phyloP scores from a whole-genome alignment of 2,113 vertebrate species.

The Plecotus auritus region DNA sequence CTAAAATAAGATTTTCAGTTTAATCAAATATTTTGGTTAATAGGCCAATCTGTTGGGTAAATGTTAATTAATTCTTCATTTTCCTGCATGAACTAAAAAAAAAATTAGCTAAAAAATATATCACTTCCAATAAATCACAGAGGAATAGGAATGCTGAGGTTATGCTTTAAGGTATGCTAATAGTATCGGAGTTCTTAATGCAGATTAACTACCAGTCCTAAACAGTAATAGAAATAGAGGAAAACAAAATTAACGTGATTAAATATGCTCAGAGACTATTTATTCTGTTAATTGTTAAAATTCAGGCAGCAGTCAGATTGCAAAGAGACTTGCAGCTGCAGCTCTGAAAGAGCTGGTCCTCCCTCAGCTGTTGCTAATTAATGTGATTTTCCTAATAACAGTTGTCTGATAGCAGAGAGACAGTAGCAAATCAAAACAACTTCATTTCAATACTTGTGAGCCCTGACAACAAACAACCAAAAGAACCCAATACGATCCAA shows the following conservation, averaged over 20 bases:
- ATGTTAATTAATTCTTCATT: slow-evolving; percentile 33
- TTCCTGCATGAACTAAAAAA: slow-evolving; percentile 30
- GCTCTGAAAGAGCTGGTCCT: slow-evolving; percentile 42
- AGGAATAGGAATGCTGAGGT: background rate
- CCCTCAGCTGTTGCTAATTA: slow-evolving; percentile 71
- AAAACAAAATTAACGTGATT: slow-evolving; percentile 73
- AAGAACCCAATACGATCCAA: background rate
- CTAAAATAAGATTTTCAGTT: slow-evolving; percentile 4
- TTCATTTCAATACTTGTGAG: slow-evolving; percentile 62
- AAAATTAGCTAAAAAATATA: background rate
- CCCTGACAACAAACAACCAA: slow-evolving; percentile 32
- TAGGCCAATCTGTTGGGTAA: slow-evolving; percentile 3
- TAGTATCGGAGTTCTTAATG: slow-evolving; percentile 41
- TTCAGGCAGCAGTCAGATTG: slow-evolving; percentile 63
- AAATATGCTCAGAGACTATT: slow-evolving; percentile 57
- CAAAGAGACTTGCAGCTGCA: slow-evolving; percentile 67
- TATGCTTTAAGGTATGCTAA: slow-evolving; percentile 7
- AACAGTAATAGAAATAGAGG: slow-evolving; percentile 55
- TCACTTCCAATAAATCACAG: background rate
- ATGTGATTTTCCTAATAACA: slow-evolving; percentile 74
- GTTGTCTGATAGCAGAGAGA: slow-evolving; percentile 69
- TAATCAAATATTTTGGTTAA: slow-evolving; percentile 7
- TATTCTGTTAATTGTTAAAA: slow-evolving; percentile 64
- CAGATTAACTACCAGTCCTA: slow-evolving; percentile 55
- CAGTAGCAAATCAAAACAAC: slow-evolving; percentile 72